These are phyloP conservation scores for Xestia sexstrigata DNA, from an alignment of 2,888 invertebrate genomes.

Conservation along the genomic window DNA sequence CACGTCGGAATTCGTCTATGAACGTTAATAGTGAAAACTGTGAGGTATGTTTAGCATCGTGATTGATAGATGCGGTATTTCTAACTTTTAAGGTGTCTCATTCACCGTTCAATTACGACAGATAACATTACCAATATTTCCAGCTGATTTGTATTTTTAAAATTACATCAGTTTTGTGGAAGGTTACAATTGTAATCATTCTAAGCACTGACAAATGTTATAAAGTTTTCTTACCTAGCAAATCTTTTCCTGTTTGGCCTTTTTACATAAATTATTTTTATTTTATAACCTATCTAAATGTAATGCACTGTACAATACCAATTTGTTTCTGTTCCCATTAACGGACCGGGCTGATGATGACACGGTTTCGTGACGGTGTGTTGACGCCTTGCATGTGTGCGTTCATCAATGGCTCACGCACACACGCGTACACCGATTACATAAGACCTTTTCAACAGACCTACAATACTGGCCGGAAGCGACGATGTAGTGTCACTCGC, in stretches of 20 bases:
- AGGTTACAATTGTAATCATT: background rate
- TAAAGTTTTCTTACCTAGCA: background rate
- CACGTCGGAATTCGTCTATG: conserved; percentile 88
- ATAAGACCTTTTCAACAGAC: no score
- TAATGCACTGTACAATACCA: background rate
- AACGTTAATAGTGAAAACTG: conserved; percentile 67
- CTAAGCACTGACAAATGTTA: background rate
- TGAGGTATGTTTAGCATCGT: conserved; percentile 25
- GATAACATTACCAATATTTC: background rate
- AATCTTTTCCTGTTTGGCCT: background rate
- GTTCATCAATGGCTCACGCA: no score
- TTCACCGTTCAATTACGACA: background rate
- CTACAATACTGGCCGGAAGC: no score
- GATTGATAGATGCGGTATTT: conserved; percentile 74
- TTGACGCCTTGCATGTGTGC: no score
- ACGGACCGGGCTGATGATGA: no score
- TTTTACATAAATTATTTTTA: background rate
- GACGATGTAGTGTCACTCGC: no score
- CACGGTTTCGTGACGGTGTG: no score
- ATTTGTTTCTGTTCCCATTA: background rate
- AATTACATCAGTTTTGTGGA: background rate
- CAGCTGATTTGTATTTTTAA: background rate
- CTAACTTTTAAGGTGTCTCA: background rate
- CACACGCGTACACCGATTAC: no score
- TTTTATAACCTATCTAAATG: background rate